Percentiles rank a stretch among this genome's conserved stretches.
Conservation (phyloP, 2,888 invertebrate species). For the Drosophila antonietae region DNA sequence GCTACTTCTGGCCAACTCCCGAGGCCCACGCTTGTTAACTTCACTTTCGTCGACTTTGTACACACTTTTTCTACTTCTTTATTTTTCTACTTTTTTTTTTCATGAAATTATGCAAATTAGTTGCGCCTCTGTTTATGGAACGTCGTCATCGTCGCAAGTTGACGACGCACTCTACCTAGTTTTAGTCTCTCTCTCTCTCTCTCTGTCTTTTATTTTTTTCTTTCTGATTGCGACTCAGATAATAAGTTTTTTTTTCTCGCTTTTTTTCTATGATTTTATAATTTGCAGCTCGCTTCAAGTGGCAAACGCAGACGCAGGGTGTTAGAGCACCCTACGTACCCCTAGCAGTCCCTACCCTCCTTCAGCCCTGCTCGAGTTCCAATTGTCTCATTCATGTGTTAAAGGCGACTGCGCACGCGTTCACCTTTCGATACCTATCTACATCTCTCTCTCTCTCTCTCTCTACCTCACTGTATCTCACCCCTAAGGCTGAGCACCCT, state of each 20-base stretch:
- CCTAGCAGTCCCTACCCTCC: constrained; percentile 9
- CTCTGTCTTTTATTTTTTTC: not conserved
- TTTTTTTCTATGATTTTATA: constrained; percentile 72
- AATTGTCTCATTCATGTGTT: constrained; percentile 68
- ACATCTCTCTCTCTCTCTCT: too few species aligned
- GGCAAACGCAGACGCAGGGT: constrained; percentile 36
- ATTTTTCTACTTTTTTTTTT: constrained; percentile 21
- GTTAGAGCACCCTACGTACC: not conserved
- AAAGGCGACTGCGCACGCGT: constrained; percentile 72
- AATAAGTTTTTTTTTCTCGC: constrained; percentile 32
- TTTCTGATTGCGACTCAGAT: constrained; percentile 38
- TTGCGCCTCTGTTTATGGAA: constrained; percentile 63
- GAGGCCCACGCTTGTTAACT: constrained; percentile 63
- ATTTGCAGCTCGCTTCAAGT: constrained; percentile 69
- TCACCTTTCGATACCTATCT: not conserved
- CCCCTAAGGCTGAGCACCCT: constrained; percentile 27
- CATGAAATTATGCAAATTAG: constrained; percentile 74
- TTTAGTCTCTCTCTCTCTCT: constrained; percentile 30
- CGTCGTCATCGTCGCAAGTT: constrained; percentile 21
- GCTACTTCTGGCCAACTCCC: constrained; percentile 56
- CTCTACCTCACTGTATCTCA: constrained; percentile 10
- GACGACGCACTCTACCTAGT: constrained; percentile 57
- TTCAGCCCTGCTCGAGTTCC: constrained; percentile 31
- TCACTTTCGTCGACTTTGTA: constrained; percentile 69
- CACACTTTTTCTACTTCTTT: constrained; percentile 25